Evolutionary conservation across 53 echinoderm and acorn worm species (phyloP), one percentile per base, ranked within the genome.

Genomic region (Holothuria scabra): DNA sequence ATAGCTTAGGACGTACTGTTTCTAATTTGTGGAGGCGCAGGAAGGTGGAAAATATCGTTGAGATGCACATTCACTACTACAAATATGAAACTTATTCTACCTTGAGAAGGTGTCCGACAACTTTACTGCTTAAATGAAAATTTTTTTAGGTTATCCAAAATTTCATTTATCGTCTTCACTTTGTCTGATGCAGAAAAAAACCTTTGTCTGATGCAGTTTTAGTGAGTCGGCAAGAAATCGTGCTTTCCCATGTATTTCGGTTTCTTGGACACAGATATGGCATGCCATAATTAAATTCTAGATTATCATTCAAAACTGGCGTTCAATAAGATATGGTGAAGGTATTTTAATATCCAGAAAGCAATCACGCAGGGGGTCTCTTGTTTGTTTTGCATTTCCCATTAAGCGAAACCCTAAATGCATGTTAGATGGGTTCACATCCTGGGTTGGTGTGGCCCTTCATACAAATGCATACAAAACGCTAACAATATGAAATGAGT

Each of bases 401-500:
- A 31, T 67, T 31, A 28, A 67, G 67, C 32, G 29, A 67, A 67
- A 67, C 67, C 21, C 22, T 30, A 31, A 67, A 16, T 35, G 35
- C 6, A 30, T 9, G 67, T 26, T 4, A 26, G 67, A 26, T 67
- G 32, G 67, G 67, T 31, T 67, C 8, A 9, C 67, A 67, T 67
- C 67, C 67, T 21, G 67, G 23, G 67, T 13, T 13, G 67, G 28
- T 67, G 67, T 67, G 29, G 67, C 28, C 28, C 67, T 67, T 31
- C 67, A 31, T 67, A 67, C 28, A 67, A 67, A 67, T 67, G 28
- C 32, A 67, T 67, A 67, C 67, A 67, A 67, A 67, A 29, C 67
- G 35, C 67, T 9, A 31, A 67, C 67, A 67, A 30, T 67, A 67
- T 67, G 32, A 30, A 29, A 67, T 67, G 67, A 26, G 67, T 67